Percentiles rank a stretch among this genome's conserved stretches.
phyloP scores from a whole-genome alignment of 2,797 vertebrate genomes.

The Graptemys geographica region DNA sequence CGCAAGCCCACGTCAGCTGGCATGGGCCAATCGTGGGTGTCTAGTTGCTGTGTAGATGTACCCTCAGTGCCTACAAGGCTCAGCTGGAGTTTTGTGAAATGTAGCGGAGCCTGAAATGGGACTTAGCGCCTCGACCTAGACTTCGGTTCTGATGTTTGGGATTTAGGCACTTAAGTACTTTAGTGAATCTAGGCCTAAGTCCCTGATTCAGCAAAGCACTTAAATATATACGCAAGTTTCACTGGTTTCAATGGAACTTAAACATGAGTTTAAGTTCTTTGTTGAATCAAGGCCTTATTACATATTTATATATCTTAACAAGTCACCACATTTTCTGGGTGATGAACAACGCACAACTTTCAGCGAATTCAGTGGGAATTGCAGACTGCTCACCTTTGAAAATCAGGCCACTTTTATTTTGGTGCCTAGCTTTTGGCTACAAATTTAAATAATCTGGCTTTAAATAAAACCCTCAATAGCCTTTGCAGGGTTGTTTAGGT shows the following conservation, averaged over 20 bases:
- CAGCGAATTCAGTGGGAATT: conserved; percentile 13
- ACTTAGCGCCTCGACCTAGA: no score
- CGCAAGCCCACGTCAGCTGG: no score
- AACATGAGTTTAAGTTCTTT: neutral
- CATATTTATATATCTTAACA: conserved; percentile 22
- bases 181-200: neutral
- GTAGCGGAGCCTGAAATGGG: no score
- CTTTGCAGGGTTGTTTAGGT: neutral
- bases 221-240: neutral
- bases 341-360: neutral
- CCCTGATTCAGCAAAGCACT: neutral
- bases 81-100: no score
- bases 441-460: conserved; percentile 1
- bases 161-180: neutral
- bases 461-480: neutral
- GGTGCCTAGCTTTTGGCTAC: conserved; percentile 15
- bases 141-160: neutral
- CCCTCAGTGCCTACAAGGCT: no score
- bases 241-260: neutral
- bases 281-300: neutral
- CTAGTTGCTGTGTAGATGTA: no score
- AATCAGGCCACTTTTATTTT: conserved; percentile 1
- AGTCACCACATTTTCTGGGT: conserved; percentile 6
- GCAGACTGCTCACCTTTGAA: neutral
- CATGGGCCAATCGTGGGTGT: no score